Conservation (phyloP, 2,113 vertebrate species). For the Brachyhypopomus gauderio region DNA sequence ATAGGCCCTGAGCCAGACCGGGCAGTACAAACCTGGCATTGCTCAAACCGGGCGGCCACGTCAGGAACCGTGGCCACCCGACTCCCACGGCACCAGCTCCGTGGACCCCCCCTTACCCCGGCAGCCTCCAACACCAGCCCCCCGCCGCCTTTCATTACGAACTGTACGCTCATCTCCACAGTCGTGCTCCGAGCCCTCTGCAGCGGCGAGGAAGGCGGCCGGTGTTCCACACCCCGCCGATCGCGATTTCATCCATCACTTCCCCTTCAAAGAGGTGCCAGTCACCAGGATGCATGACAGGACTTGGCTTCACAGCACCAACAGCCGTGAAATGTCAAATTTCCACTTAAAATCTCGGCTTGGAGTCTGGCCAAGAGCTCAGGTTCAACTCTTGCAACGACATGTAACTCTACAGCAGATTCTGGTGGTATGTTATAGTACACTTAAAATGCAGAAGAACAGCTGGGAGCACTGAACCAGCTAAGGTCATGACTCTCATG, state of each 20-base stretch:
- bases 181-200: neutral
- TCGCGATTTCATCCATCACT: conserved; percentile 31
- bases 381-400: neutral
- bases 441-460: neutral
- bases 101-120: neutral
- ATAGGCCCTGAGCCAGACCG: neutral
- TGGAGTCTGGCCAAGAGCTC: neutral
- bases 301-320: conserved; percentile 1
- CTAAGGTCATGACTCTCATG: neutral
- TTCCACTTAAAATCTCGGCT: neutral
- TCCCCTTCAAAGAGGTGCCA: conserved; percentile 29
- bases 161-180: conserved; percentile 6
- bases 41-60: neutral
- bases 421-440: neutral
- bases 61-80: neutral
- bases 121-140: conserved; percentile 3
- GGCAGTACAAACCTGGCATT: neutral
- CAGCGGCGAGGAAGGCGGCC: neutral
- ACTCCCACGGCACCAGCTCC: neutral
- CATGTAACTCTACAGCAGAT: neutral
- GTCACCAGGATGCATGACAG: neutral
- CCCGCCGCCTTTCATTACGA: neutral
- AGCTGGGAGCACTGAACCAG: neutral
- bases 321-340: conserved; percentile 24
- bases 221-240: neutral